Conservation (phyloP, 2,797 vertebrate species). For the Halcyon leucocephala region DNA sequence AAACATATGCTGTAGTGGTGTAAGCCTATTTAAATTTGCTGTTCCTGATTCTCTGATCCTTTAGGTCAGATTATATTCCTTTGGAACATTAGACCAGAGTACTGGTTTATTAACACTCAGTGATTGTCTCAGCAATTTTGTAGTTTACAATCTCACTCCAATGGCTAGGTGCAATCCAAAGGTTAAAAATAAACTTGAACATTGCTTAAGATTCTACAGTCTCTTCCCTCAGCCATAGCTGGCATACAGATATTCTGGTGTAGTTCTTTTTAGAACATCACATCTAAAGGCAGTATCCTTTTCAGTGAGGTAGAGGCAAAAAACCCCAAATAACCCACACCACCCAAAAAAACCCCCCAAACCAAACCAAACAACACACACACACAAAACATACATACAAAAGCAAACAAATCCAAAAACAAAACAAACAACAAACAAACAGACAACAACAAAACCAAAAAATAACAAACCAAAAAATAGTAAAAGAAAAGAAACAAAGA, state of each 20-base stretch:
- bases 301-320: neutral
- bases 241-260: neutral
- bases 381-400: no score
- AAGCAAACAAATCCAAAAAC: no score
- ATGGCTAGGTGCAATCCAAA: neutral
- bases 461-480: no score
- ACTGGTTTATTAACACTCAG: neutral
- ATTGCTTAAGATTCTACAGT: neutral
- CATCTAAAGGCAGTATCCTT: neutral
- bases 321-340: fast-evolving
- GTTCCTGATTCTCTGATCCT: neutral
- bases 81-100: neutral
- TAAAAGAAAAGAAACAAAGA: no score
- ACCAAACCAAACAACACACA: no score
- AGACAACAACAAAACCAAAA: no score
- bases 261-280: neutral
- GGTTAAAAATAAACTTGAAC: neutral
- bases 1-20: neutral
- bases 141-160: neutral
- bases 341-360: no score
- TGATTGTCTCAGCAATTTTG: neutral
- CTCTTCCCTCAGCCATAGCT: neutral
- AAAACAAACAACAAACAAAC: neutral
- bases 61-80: neutral
- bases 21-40: neutral